Conservation (phyloP, 2,797 vertebrate genomes). For the Xiphorhynchus erythropygius region DNA sequence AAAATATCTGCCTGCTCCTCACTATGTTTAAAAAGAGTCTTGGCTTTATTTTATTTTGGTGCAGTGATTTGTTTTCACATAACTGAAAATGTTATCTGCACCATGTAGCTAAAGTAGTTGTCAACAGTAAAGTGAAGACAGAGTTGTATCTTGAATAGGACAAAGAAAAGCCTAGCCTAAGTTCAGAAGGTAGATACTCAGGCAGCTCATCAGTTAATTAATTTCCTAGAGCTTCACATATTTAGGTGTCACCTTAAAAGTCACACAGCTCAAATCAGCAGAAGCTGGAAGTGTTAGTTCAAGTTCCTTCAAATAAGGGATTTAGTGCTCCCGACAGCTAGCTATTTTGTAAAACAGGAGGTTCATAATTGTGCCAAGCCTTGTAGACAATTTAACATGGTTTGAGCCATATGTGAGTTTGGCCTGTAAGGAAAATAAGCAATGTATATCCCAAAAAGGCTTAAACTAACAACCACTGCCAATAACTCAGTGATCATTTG, state of each 20-base stretch:
- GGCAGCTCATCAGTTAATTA: neutral
- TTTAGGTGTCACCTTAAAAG: neutral
- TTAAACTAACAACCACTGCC: neutral
- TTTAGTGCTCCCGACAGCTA: neutral
- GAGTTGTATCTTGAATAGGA: neutral
- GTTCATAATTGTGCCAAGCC: neutral
- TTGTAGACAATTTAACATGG: neutral
- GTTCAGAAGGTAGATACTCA: neutral
- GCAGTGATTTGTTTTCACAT: neutral
- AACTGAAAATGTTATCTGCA: neutral
- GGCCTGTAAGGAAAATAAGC: neutral
- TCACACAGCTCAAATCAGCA: neutral
- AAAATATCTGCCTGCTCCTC: neutral
- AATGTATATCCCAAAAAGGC: neutral
- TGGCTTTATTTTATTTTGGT: neutral
- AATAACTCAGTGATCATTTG: neutral
- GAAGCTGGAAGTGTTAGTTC: neutral
- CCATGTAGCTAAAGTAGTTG: neutral
- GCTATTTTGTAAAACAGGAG: neutral
- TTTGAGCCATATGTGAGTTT: neutral
- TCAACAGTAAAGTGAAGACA: neutral
- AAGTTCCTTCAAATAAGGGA: neutral
- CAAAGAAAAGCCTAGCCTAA: neutral
- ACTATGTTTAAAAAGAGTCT: neutral
- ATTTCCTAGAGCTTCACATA: neutral